Conservation (phyloP, 2,888 invertebrate genomes). For the Coelinius sp. region DNA sequence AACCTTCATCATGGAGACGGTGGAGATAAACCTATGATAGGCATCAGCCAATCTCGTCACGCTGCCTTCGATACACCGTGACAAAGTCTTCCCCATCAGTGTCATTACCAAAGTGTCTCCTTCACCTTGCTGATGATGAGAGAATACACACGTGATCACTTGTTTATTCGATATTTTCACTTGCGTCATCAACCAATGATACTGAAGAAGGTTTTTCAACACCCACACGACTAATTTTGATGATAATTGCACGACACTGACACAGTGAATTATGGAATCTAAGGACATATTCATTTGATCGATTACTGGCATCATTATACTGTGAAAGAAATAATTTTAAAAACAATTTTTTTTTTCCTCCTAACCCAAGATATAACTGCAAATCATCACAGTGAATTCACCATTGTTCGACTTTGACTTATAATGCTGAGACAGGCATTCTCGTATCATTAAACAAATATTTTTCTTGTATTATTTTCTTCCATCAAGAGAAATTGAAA, state of each 20-base stretch:
- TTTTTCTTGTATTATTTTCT: background rate
- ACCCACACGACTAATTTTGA: background rate
- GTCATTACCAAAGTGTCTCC: slow-evolving; percentile 19
- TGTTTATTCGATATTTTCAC: background rate
- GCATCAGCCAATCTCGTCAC: slow-evolving; percentile 64
- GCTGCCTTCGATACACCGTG: slow-evolving; percentile 48
- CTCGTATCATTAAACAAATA: background rate
- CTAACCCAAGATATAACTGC: background rate
- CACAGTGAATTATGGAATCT: background rate
- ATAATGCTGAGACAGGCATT: background rate
- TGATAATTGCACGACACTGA: slow-evolving; percentile 2
- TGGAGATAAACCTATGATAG: slow-evolving; percentile 60
- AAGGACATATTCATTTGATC: slow-evolving; percentile 10
- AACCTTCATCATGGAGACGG: slow-evolving; percentile 62
- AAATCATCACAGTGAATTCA: background rate
- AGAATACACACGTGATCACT: background rate
- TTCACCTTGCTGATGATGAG: slow-evolving; percentile 9
- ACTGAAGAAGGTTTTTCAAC: background rate
- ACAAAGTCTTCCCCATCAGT: background rate
- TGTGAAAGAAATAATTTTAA: background rate
- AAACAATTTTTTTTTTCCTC: background rate
- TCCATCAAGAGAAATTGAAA: background rate
- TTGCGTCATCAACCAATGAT: background rate
- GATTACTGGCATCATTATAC: background rate
- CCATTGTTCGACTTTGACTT: background rate